Evolutionary conservation across 2,888 invertebrate species (phyloP), one percentile per base, ranked within the genome.

Genomic region (Oligia latruncula): DNA sequence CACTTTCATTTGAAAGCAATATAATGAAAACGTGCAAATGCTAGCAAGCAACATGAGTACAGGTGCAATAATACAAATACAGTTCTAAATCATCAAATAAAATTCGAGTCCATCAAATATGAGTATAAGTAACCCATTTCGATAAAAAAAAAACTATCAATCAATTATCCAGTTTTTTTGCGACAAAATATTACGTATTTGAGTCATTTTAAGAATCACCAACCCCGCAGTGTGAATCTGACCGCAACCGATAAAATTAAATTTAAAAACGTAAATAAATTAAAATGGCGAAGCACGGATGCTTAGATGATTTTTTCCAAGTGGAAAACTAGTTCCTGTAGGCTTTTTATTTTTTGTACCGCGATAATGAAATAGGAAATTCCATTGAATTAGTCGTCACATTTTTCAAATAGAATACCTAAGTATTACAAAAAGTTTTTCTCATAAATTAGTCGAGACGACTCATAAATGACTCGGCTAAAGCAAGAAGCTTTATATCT

Each of bases 141-240:
- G 4, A 49, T 23, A n/a, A 65, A 64, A 49, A 46, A 15, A 78
- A 77, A 79, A 20, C 8, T 20, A 49, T 55, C 29, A 29, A 71
- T 81, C 29, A 11, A 60, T 55, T 70, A 20, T 29, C 29, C 29
- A 29, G 29, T 29, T 70, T 81, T 72, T 81, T 77, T 77, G 58
- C 15, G 40, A 13, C 29, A 46, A 40, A 81, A 46, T 60, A 74
- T 49, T 71, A 66, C 9, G 11, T 52, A 46, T 23, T 67, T 35
- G 15, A 62, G 29, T 73, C n/a, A 55, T 70, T 71, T 73, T 66
- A 64, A 13, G 58, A 73, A 76, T 55, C n/a, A 49, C n/a, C 9
- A 49, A 52, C 49, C 80, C 84, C 60, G 81, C 84, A 74, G 79
- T 60, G 84, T 71, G 76, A 35, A 74, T 82, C 58, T 17, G 60